Base-by-base conservation (phyloP, 2,888 invertebrate genomes). In the Cerastis rubricosa region DNA sequence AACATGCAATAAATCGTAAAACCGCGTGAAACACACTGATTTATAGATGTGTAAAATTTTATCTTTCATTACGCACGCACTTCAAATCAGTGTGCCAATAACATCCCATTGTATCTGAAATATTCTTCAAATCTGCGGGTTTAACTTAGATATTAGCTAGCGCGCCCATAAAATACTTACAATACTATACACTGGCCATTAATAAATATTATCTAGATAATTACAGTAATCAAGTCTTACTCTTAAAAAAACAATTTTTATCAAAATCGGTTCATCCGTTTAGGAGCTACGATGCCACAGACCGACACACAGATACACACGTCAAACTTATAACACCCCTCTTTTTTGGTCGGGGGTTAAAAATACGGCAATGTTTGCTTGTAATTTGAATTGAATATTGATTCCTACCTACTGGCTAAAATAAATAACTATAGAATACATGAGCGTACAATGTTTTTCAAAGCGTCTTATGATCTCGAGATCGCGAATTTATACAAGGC, bases 321-420 rank as follows among this genome's bases (percentile, higher is more conserved):
- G n/a, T n/a, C n/a, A n/a, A n/a, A n/a, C n/a, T n/a, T n/a, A n/a
- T n/a, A n/a, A n/a, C n/a, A n/a, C n/a, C n/a, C n/a, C n/a, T n/a
- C n/a, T n/a, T n/a, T n/a, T n/a, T n/a, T n/a, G n/a, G n/a, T n/a
- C n/a, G n/a, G n/a, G n/a, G n/a, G n/a, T n/a, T n/a, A n/a, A n/a
- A n/a, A 76, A 2, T 35, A 51, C 19, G 64, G 40, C n/a, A 77
- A 12, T 57, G 19, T 25, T 47, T 76, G 40, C 19, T 14, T 47
- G 11, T 29, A 47, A 59, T 22, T 40, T 35, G 0, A 64, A 69
- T 63, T 54, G n/a, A 29, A 43, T 19, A 79, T 72, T 64, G 22
- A 43, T 80, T 80, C 29, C 80, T 79, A 78, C n/a, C n/a, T 79
- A 79, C 29, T 40, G 19, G 22, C 49, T 80, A 80, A 74, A 80